Evolutionary conservation across 1,140 invertebrate species (phyloP).

Genomic region (Helicoverpa armigera): DNA sequence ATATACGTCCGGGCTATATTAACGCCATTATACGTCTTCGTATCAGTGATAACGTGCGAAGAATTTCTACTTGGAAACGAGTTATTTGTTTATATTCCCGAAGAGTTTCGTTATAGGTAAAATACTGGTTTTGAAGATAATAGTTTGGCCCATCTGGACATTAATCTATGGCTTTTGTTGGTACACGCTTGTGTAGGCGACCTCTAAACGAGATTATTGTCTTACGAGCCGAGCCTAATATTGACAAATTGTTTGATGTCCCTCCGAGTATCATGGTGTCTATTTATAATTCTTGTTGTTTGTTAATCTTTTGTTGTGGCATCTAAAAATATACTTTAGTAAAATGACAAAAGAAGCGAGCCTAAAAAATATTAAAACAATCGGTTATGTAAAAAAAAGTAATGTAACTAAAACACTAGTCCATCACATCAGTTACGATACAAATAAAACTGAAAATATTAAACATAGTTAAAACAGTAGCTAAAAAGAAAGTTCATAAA

Average conservation of each 20-base stretch:
- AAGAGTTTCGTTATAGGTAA: too few relatives aligned
- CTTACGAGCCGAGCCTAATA: slow-evolving; percentile 26
- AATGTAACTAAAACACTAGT: too few relatives aligned
- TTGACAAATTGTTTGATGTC: slow-evolving; percentile 45
- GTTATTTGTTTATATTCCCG: background rate
- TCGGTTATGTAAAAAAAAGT: too few relatives aligned
- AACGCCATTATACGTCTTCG: background rate
- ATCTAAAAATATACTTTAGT: too few relatives aligned
- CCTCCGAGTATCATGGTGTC: slow-evolving; percentile 9
- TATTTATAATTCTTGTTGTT: too few relatives aligned
- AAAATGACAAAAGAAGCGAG: too few relatives aligned
- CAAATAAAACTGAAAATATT: too few relatives aligned
- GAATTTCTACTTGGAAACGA: background rate
- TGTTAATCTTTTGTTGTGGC: too few relatives aligned
- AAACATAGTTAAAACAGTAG: background rate
- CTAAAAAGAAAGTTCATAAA: slow-evolving; percentile 46
- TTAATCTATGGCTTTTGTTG: slow-evolving; percentile 19
- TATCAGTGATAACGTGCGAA: background rate
- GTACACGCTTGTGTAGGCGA: slow-evolving; percentile 24
- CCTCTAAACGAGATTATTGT: slow-evolving; percentile 47
- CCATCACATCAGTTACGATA: too few relatives aligned
- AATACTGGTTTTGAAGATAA: background rate
- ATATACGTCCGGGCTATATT: background rate
- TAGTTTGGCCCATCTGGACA: background rate
- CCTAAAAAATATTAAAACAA: too few relatives aligned